Percentiles rank a stretch among this genome's conserved stretches.
phyloP scores from a whole-genome alignment of 2,797 vertebrate species.

The Muscicapa striata region DNA sequence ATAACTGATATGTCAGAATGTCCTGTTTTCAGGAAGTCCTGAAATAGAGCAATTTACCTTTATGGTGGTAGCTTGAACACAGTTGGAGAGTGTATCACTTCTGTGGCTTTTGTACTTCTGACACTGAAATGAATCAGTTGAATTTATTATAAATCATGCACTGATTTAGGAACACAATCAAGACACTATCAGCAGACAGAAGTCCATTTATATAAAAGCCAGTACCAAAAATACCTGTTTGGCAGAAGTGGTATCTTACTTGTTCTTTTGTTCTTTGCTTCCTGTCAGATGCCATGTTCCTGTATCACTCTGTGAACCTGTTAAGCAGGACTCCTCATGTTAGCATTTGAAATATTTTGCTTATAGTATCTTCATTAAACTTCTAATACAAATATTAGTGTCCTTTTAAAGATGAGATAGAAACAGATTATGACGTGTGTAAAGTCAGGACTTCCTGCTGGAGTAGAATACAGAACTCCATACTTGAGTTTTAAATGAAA shows the following conservation, averaged over 20 bases:
- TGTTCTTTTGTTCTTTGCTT: constrained; percentile 1
- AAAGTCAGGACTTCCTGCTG: background rate
- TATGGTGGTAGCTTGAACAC: background rate
- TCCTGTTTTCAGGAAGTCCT: background rate
- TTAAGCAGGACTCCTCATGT: background rate
- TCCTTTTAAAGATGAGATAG: background rate
- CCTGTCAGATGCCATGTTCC: background rate
- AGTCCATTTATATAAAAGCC: background rate
- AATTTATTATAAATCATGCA: background rate
- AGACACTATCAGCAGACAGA: background rate
- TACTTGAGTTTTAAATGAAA: background rate
- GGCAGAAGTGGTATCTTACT: background rate
- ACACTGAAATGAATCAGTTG: background rate
- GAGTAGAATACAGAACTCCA: background rate
- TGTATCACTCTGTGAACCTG: background rate
- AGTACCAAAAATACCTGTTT: background rate
- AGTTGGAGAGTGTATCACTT: background rate
- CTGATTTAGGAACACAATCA: background rate
- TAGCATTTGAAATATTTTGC: background rate
- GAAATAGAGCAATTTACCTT: background rate
- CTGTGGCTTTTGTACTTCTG: background rate
- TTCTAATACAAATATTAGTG: background rate
- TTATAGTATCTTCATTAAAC: background rate
- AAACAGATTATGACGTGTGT: background rate
- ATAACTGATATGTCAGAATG: background rate